Evolutionary conservation across 2,113 vertebrate genomes (phyloP).

Genomic region (Hystrix brachyura): DNA sequence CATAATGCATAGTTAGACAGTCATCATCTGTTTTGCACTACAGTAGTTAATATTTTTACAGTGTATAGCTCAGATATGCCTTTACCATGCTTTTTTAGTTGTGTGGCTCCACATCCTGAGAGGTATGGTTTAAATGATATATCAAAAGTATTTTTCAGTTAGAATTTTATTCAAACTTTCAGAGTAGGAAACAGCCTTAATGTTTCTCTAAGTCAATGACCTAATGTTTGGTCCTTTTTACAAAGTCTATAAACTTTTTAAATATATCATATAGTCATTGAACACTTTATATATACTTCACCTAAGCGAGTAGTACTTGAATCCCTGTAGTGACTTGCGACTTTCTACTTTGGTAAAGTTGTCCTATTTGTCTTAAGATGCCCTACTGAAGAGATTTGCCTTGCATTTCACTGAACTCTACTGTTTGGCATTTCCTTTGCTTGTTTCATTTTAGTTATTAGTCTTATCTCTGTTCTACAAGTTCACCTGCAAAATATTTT

Average conservation of each 20-base stretch:
- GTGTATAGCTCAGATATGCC: not conserved
- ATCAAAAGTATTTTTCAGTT: conserved; percentile 39
- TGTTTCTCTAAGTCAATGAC: not conserved
- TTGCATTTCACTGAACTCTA: conserved; percentile 32
- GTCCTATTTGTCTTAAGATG: not conserved
- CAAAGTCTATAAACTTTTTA: conserved; percentile 5
- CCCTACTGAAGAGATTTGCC: not conserved
- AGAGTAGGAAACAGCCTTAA: not conserved
- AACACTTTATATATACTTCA: not conserved
- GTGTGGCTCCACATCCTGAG: not conserved
- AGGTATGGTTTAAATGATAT: not conserved
- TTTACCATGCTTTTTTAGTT: not conserved
- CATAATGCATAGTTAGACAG: not conserved
- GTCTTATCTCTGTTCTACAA: not conserved
- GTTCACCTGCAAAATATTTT: not conserved
- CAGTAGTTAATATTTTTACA: not conserved
- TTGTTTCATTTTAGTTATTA: conserved; percentile 44
- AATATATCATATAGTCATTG: not conserved
- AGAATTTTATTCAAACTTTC: conserved; percentile 15
- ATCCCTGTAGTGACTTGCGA: not conserved
- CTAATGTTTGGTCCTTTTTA: not conserved
- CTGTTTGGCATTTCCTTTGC: conserved; percentile 1
- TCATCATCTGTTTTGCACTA: not conserved
- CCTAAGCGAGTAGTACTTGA: not conserved
- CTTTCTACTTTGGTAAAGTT: not conserved